Evolutionary conservation across 1,140 invertebrate genomes (phyloP), one percentile per base, ranked within the genome.

Genomic region (Grapholita molesta): DNA sequence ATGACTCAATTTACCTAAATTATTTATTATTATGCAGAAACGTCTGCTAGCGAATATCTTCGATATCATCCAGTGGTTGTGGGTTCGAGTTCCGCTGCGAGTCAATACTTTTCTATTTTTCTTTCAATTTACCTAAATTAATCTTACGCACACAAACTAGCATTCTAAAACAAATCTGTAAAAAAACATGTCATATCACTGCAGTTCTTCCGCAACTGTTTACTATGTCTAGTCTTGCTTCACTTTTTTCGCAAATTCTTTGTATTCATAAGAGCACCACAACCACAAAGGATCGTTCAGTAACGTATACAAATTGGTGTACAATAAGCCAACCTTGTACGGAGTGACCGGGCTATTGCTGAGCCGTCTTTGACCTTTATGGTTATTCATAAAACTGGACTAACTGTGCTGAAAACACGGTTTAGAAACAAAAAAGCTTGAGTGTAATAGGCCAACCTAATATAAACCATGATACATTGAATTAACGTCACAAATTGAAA

Each of bases 271-370:
- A 55, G 24, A 28, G 53, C n/a, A 52, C 12, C n/a, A 11, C 15
- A 32, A 61, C 55, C n/a, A 61, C 55, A 61, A 28, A 32, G 52
- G 5, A 24, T 6, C n/a, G 55, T 30, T 25, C 32, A 61, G 55
- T 9, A 48, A 48, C 42, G 15, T 61, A 30, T 25, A 61, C 25
- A 21, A 61, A 61, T 61, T 32, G 55, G 25, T n/a, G 55, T 32
- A 61, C 55, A 61, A 61, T 61, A 25, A 48, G n/a, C 55, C 25
- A 61, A 12, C 55, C 55, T 61, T 61, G 55, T 61, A 8, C 28
- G 28, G 52, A 28, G 53, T 25, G 24, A 12, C n/a, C 53, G 23
- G 9, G 12, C 53, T 57, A 7, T 30, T 28, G 1, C 52, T 57
- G n/a, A n/a, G n/a, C n/a, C n/a, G 53, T n/a, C 53, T 57, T 11